Conservation (phyloP, 2,888 invertebrate genomes). For the Dugesia japonica region DNA sequence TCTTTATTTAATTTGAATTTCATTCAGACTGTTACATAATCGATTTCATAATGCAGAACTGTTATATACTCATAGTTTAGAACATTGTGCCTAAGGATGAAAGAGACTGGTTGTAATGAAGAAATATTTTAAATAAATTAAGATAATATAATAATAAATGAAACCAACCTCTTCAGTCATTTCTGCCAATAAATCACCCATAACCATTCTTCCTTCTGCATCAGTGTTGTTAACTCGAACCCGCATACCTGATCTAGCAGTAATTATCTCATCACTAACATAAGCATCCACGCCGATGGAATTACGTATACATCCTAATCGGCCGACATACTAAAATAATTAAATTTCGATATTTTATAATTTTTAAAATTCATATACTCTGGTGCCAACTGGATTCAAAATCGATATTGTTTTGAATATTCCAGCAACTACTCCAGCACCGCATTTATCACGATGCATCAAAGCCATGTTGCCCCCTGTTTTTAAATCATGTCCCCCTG, state of each 20-base stretch:
- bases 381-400: background rate
- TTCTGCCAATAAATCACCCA: background rate
- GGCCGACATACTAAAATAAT: background rate
- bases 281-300: background rate
- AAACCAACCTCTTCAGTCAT: background rate
- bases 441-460: constrained; percentile 25
- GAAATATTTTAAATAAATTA: no score
- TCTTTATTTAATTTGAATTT: no score
- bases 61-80: no score
- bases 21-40: no score
- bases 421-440: background rate
- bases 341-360: background rate
- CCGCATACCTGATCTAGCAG: background rate
- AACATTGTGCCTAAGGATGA: no score
- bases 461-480: constrained; percentile 3
- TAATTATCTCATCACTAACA: background rate
- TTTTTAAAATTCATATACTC: background rate
- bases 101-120: no score
- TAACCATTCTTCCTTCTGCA: constrained; percentile 2
- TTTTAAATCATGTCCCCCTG: background rate
- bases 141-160: no score
- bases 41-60: no score
- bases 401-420: background rate
- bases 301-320: constrained; percentile 1
- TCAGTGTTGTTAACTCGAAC: constrained; percentile 11